phyloP scores from a whole-genome alignment of 2,113 vertebrate species.

The Lota lota region DNA sequence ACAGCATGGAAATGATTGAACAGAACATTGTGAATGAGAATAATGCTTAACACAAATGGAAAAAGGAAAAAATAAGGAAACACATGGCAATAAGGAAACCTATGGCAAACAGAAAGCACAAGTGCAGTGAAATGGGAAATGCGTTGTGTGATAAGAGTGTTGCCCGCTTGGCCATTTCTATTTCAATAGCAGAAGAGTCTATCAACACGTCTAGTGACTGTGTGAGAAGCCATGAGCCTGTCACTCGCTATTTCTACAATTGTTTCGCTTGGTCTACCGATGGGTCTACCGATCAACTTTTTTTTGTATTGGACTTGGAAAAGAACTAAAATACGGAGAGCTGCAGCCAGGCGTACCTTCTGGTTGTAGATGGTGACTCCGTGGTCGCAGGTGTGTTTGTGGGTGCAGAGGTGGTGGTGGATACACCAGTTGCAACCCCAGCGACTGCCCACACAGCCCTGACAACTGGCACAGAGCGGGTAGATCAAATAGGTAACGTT shows the following conservation, averaged over 20 bases:
- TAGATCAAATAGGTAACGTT: background rate
- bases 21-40: conserved; percentile 21
- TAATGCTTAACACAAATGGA: conserved; percentile 36
- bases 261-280: too few relatives aligned
- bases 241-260: too few relatives aligned
- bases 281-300: too few relatives aligned
- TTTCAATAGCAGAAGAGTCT: too few relatives aligned
- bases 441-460: conserved; percentile 87
- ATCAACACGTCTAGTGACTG: too few relatives aligned
- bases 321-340: too few relatives aligned
- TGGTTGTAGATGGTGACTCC: conserved; percentile 86
- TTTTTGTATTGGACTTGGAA: too few relatives aligned
- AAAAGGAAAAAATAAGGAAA: conserved; percentile 1
- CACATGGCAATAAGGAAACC: conserved; percentile 19
- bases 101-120: conserved; percentile 15
- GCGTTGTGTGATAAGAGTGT: too few relatives aligned
- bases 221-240: too few relatives aligned
- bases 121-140: background rate
- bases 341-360: conserved; percentile 63
- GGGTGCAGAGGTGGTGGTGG: conserved; percentile 89
- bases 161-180: too few relatives aligned
- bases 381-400: conserved; percentile 79
- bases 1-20: conserved; percentile 4
- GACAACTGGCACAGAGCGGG: conserved; percentile 76
- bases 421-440: conserved; percentile 97